phyloP scores from a whole-genome alignment of 2,888 invertebrate species.

The Druceiella hillmani region DNA sequence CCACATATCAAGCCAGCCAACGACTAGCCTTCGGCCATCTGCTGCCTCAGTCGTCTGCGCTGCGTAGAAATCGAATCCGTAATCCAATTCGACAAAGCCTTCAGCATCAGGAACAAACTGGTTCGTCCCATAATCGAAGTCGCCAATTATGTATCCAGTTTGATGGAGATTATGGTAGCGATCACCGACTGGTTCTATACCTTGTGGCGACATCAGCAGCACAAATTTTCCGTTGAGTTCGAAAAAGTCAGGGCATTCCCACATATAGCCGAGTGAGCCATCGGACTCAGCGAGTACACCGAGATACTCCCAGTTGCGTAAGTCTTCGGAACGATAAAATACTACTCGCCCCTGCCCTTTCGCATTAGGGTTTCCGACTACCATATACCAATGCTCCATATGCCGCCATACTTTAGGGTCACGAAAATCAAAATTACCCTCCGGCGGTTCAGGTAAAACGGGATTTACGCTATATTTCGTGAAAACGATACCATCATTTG shows the following conservation, averaged over 20 bases:
- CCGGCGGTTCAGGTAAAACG: slow-evolving; percentile 34
- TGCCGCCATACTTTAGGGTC: slow-evolving; percentile 48
- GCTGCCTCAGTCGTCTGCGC: slow-evolving; percentile 36
- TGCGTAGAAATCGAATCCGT: slow-evolving; percentile 47
- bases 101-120: slow-evolving; percentile 34
- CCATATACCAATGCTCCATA: slow-evolving; percentile 39
- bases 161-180: slow-evolving; percentile 39
- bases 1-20: slow-evolving; percentile 48
- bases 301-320: slow-evolving; percentile 39
- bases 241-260: slow-evolving; percentile 52
- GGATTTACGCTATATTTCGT: slow-evolving; percentile 41
- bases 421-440: slow-evolving; percentile 41
- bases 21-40: slow-evolving; percentile 35
- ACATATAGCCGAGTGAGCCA: slow-evolving; percentile 42
- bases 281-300: slow-evolving; percentile 36
- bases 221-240: slow-evolving; percentile 40
- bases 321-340: slow-evolving; percentile 38
- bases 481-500: slow-evolving; percentile 40
- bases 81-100: slow-evolving; percentile 41
- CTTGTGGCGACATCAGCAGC: slow-evolving; percentile 44
- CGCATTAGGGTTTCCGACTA: slow-evolving; percentile 38
- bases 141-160: slow-evolving; percentile 43
- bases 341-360: slow-evolving; percentile 37
- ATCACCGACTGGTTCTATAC: slow-evolving; percentile 37
- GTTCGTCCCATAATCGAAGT: slow-evolving; percentile 39